These are phyloP conservation scores for Lucinisca nassula DNA, from an alignment of 2,888 invertebrate genomes.

Conservation along the genomic window DNA sequence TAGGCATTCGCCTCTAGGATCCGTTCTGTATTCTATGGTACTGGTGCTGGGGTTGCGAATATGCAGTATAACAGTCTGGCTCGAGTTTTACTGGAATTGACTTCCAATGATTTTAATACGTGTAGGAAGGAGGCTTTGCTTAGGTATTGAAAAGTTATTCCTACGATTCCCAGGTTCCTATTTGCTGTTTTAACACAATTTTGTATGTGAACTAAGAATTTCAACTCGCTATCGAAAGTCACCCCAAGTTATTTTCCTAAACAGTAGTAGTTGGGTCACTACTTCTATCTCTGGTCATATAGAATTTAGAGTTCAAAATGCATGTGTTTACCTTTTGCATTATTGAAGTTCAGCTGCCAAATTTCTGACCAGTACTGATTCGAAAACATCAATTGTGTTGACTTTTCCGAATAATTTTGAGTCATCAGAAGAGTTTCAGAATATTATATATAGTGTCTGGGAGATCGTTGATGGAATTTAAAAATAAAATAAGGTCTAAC, in stretches of 20 bases:
- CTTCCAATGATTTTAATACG: neutral
- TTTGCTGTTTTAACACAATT: constrained; percentile 39
- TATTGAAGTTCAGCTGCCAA: too few species aligned
- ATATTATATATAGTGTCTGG: neutral
- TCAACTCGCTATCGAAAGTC: constrained; percentile 16
- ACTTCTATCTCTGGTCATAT: neutral
- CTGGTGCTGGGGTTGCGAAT: too few species aligned
- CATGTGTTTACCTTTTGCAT: constrained; percentile 18
- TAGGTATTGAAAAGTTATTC: constrained; percentile 20
- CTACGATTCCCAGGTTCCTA: constrained; percentile 22
- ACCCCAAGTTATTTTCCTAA: neutral
- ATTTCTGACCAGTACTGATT: too few species aligned
- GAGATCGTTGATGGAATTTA: neutral
- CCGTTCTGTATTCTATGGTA: too few species aligned
- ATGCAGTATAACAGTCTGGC: too few species aligned
- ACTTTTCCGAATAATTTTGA: neutral
- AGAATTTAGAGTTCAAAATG: constrained; percentile 12
- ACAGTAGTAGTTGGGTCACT: neutral
- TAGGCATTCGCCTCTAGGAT: too few species aligned
- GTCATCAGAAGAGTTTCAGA: too few species aligned
- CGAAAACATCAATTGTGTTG: too few species aligned
- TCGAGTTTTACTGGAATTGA: too few species aligned
- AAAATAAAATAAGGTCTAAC: neutral
- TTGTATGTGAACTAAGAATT: constrained; percentile 11
- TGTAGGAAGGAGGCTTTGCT: constrained; percentile 6